Evolutionary conservation across 1,140 invertebrate species (phyloP).

Genomic region (Gryllus bimaculatus): DNA sequence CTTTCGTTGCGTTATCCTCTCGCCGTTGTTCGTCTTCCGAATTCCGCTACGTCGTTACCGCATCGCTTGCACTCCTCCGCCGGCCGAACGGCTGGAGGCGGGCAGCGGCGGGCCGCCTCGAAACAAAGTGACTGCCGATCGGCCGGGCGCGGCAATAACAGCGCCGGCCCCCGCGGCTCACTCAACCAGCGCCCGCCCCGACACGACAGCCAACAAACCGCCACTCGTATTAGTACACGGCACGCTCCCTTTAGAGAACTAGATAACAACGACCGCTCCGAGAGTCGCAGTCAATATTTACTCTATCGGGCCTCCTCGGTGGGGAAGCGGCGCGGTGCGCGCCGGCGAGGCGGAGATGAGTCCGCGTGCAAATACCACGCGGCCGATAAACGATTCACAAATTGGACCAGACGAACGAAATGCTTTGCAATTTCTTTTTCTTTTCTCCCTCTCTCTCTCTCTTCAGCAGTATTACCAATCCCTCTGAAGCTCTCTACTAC

Average conservation of each 20-base stretch:
- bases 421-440: too few relatives aligned
- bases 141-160: neutral
- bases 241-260: neutral
- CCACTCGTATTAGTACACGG: neutral
- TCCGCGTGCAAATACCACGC: neutral
- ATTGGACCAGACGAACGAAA: too few relatives aligned
- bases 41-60: too few relatives aligned
- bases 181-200: neutral
- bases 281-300: neutral
- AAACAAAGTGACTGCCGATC: neutral
- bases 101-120: too few relatives aligned
- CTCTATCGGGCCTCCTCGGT: neutral
- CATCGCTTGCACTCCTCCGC: too few relatives aligned
- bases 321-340: neutral
- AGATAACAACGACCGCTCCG: neutral
- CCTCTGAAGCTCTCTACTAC: too few relatives aligned
- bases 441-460: too few relatives aligned
- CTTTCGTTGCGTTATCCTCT: too few relatives aligned
- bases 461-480: too few relatives aligned
- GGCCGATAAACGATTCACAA: neutral
- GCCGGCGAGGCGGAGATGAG: neutral
- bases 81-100: too few relatives aligned
- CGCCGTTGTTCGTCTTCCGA: too few relatives aligned
- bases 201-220: neutral
- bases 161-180: neutral